phyloP scores from a whole-genome alignment of 2,113 vertebrate species.

The Trematocara macrostoma region DNA sequence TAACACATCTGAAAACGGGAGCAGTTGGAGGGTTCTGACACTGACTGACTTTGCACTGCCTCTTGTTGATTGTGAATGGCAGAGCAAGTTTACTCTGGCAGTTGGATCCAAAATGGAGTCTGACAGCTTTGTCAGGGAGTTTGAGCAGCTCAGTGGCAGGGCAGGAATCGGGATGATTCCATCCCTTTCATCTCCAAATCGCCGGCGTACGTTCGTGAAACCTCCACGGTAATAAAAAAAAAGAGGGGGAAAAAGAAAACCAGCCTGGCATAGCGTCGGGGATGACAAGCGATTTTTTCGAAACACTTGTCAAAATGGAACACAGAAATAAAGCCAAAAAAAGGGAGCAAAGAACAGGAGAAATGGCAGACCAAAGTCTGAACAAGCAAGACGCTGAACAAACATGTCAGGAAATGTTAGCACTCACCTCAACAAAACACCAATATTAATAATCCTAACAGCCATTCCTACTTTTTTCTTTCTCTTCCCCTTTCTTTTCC shows the following conservation, averaged over 20 bases:
- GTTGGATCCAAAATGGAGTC: conserved; percentile 71
- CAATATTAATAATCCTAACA: conserved; percentile 27
- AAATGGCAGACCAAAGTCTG: conserved; percentile 38
- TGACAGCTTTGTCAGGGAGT: conserved; percentile 81
- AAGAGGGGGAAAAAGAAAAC: neutral
- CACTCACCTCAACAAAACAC: neutral
- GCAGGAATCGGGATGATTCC: conserved; percentile 70
- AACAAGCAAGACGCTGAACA: conserved; percentile 46
- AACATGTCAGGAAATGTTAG: conserved; percentile 67
- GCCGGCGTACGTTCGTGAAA: conserved; percentile 57
- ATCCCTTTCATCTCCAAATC: conserved; percentile 77
- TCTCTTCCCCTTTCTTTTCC: neutral
- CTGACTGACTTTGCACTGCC: conserved; percentile 45
- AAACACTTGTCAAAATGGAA: conserved; percentile 54
- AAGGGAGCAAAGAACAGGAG: conserved; percentile 2
- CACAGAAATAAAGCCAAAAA: neutral
- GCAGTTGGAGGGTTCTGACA: conserved; percentile 50
- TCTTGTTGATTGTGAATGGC: conserved; percentile 70
- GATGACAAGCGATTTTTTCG: conserved; percentile 60
- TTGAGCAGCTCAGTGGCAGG: conserved; percentile 73
- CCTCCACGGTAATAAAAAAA: conserved; percentile 40
- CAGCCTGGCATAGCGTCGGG: conserved; percentile 39
- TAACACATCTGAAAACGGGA: conserved; percentile 22
- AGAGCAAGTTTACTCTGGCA: conserved; percentile 70
- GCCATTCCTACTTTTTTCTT: conserved; percentile 12